Evolutionary conservation across 1,140 invertebrate species (phyloP).

Genomic region (Pseudomyrmex gracilis): DNA sequence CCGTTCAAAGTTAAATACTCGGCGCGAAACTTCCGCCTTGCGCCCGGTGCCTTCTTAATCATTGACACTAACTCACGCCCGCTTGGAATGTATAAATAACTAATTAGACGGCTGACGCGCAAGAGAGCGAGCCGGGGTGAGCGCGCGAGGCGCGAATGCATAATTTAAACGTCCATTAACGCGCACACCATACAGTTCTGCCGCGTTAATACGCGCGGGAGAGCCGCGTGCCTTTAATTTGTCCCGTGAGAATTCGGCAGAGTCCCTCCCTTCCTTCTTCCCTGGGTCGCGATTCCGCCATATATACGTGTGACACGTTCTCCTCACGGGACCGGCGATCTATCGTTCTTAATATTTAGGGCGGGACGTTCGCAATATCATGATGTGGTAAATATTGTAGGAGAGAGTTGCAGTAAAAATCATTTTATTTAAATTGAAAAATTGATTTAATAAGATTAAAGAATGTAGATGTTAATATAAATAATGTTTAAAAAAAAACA

Average conservation of each 20-base stretch:
- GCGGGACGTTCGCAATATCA: background rate
- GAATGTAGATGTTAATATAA: too few species aligned
- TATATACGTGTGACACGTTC: background rate
- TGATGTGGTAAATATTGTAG: too few species aligned
- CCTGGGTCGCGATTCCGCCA: background rate
- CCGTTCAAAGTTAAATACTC: slow-evolving; percentile 79
- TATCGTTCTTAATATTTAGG: slow-evolving; percentile 25
- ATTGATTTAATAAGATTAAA: too few species aligned
- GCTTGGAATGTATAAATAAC: slow-evolving; percentile 81
- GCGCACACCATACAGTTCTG: slow-evolving; percentile 66
- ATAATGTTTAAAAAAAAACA: too few species aligned
- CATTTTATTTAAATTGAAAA: too few species aligned
- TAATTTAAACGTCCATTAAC: slow-evolving; percentile 82
- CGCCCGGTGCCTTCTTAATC: slow-evolving; percentile 74
- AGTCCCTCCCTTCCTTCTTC: background rate
- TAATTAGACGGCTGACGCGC: slow-evolving; percentile 74
- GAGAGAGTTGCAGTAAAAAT: too few species aligned
- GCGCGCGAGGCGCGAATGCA: slow-evolving; percentile 72
- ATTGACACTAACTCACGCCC: slow-evolving; percentile 80
- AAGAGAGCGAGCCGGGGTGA: slow-evolving; percentile 6
- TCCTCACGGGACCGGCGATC: background rate
- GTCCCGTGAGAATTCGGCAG: slow-evolving; percentile 56
- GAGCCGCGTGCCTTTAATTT: slow-evolving; percentile 68
- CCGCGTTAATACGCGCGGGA: slow-evolving; percentile 64
- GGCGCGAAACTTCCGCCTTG: slow-evolving; percentile 72